These are phyloP conservation scores for Heteromormyrus szaboi DNA, from an alignment of 2,797 vertebrate species.

Conservation along the genomic window DNA sequence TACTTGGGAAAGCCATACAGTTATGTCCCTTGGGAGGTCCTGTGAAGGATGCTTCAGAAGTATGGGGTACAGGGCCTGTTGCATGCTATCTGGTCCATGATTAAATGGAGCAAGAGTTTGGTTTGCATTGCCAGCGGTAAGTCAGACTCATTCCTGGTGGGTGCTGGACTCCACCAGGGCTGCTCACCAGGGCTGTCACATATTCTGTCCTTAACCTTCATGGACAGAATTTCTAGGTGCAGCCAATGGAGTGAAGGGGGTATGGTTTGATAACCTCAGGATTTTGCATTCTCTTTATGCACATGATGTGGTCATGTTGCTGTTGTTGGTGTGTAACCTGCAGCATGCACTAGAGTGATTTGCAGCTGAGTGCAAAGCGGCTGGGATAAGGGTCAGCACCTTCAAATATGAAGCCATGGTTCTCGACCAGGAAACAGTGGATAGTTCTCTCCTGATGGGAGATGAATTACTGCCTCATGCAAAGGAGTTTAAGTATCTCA, in stretches of 20 bases:
- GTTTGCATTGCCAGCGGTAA: not conserved
- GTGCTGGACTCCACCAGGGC: not conserved
- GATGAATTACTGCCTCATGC: not conserved
- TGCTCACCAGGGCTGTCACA: not conserved
- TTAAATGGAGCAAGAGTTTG: not conserved
- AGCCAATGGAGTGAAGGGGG: not conserved
- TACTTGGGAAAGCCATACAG: not conserved
- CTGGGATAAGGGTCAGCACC: not conserved
- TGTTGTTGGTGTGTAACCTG: not conserved
- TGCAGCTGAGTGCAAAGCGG: not conserved
- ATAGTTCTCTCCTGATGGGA: not conserved
- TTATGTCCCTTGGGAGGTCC: not conserved
- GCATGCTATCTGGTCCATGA: not conserved
- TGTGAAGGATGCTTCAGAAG: not conserved
- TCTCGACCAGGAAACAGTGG: not conserved
- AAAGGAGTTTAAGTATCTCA: not conserved
- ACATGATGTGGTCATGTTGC: not conserved
- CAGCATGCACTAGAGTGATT: not conserved
- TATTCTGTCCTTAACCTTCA: too few species aligned
- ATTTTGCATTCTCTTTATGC: not conserved
- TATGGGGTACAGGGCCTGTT: not conserved
- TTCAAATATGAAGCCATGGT: not conserved
- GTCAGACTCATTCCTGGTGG: not conserved
- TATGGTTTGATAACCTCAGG: not conserved
- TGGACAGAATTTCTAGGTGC: not conserved